Conservation (phyloP, 2,888 invertebrate species). For the Drosophila ustulata region DNA sequence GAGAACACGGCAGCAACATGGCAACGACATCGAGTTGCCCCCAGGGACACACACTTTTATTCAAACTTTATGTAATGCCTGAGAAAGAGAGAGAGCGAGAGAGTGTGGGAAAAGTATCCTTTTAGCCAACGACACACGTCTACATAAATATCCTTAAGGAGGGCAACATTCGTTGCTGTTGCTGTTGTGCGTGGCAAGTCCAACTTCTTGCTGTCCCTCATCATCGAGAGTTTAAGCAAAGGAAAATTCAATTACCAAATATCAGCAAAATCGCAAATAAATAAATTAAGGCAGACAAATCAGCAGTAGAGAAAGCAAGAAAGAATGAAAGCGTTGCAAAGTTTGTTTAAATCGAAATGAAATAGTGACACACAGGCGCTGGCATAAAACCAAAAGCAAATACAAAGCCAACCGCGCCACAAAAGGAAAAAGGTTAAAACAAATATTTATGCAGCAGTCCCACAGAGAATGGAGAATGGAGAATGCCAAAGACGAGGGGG, state of each 20-base stretch:
- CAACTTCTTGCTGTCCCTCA: constrained; percentile 27
- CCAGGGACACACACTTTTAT: constrained; percentile 65
- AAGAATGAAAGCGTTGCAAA: constrained; percentile 52
- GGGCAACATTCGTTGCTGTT: constrained; percentile 52
- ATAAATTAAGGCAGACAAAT: constrained; percentile 77
- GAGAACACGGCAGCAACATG: constrained; percentile 32
- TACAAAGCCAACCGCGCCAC: constrained; percentile 59
- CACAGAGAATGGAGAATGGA: constrained; percentile 29
- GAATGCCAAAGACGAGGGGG: background rate
- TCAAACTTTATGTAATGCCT: constrained; percentile 58
- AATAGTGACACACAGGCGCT: constrained; percentile 69
- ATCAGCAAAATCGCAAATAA: constrained; percentile 77
- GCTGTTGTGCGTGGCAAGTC: constrained; percentile 47
- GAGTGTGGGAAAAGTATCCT: constrained; percentile 39
- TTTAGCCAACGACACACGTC: constrained; percentile 41
- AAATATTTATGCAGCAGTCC: constrained; percentile 75
- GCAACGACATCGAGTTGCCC: constrained; percentile 51
- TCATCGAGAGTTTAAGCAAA: constrained; percentile 38
- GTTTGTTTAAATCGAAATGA: constrained; percentile 78
- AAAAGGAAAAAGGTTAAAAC: constrained; percentile 72
- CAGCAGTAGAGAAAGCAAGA: constrained; percentile 36
- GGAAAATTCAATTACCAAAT: constrained; percentile 76
- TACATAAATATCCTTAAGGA: constrained; percentile 67
- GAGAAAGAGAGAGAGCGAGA: too few species aligned
- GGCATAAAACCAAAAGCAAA: constrained; percentile 73